Conservation (phyloP, 2,888 invertebrate genomes). For the Volucella inflata region DNA sequence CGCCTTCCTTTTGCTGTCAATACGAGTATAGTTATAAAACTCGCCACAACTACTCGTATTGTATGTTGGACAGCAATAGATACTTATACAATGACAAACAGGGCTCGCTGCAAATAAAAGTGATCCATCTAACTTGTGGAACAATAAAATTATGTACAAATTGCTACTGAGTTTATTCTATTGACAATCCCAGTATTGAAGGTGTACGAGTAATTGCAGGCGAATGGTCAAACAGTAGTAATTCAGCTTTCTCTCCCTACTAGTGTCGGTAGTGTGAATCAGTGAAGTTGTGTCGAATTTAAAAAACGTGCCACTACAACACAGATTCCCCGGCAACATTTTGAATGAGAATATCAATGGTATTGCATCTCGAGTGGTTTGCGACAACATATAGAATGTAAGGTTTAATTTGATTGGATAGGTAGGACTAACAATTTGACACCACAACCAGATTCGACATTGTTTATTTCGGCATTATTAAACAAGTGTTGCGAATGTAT, state of each 20-base stretch:
- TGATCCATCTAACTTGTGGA: not conserved
- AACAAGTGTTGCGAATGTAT: no score
- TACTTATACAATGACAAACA: conserved; percentile 20
- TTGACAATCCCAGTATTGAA: conserved; percentile 24
- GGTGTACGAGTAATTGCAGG: conserved; percentile 23
- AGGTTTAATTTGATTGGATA: no score
- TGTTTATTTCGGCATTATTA: no score
- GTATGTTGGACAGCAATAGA: not conserved
- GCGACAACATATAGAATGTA: no score
- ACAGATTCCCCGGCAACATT: conserved; percentile 23
- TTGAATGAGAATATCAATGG: not conserved
- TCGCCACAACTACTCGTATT: conserved; percentile 42
- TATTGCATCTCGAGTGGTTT: not conserved
- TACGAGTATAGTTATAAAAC: conserved; percentile 5
- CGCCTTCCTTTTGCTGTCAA: conserved; percentile 32
- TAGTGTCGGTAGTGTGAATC: not conserved
- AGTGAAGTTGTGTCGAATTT: not conserved
- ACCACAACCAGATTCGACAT: no score
- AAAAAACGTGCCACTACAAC: conserved; percentile 3
- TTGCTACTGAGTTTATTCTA: not conserved
- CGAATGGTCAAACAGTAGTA: conserved; percentile 37
- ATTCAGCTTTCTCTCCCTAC: conserved; percentile 1
- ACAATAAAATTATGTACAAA: no score
- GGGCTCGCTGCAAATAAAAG: conserved; percentile 23
- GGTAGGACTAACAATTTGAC: no score